Conservation (phyloP, 2,113 vertebrate genomes). For the Alosa alosa region DNA sequence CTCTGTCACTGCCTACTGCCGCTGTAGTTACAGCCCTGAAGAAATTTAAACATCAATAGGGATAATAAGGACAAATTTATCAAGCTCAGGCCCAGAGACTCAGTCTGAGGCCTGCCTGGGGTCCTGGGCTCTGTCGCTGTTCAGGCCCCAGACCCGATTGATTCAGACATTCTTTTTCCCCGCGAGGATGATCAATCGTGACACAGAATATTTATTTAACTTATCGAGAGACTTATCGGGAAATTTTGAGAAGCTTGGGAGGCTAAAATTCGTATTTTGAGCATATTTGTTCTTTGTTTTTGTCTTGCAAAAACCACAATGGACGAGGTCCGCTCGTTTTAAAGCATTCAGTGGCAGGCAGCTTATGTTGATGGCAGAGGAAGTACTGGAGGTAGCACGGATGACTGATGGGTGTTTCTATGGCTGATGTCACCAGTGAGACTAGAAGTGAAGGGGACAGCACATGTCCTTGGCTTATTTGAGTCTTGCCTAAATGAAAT, state of each 20-base stretch:
- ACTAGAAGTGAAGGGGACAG: constrained; percentile 13
- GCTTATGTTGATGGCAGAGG: not conserved
- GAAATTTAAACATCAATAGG: constrained; percentile 92
- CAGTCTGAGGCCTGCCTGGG: constrained; percentile 72
- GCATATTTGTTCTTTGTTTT: constrained; percentile 12
- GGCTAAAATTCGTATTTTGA: not conserved
- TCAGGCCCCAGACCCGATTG: constrained; percentile 74
- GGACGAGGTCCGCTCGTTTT: not conserved
- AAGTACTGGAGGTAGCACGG: not conserved
- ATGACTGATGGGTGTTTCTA: constrained; percentile 29
- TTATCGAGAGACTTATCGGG: constrained; percentile 22
- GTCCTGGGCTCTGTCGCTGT: constrained; percentile 68
- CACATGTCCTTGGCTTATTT: not conserved
- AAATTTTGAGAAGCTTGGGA: not conserved
- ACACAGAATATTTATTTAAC: constrained; percentile 79
- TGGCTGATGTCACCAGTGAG: not conserved
- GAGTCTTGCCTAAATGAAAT: constrained; percentile 20
- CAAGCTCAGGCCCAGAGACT: constrained; percentile 72
- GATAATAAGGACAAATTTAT: constrained; percentile 91
- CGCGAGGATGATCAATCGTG: constrained; percentile 84
- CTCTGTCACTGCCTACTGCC: constrained; percentile 88
- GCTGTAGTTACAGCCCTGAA: constrained; percentile 86
- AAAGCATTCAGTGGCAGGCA: not conserved
- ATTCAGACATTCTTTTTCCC: constrained; percentile 84
- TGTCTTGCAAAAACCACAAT: constrained; percentile 26